Evolutionary conservation across 2,113 vertebrate genomes (phyloP).

Genomic region (Thryonomys swinderianus): DNA sequence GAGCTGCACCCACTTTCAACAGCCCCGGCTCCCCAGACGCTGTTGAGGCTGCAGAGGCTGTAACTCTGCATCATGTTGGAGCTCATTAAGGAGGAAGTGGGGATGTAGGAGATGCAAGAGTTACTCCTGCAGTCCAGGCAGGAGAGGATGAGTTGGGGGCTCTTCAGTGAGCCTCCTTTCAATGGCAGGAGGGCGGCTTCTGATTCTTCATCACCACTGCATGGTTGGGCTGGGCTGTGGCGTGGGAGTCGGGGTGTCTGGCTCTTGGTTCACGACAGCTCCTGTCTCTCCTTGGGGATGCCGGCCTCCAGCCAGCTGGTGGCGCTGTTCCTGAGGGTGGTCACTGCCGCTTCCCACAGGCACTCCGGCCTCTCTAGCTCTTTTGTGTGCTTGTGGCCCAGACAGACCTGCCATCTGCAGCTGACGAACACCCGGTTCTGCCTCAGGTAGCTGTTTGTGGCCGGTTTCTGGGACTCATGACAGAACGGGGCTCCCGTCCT

Average conservation of each 20-base stretch:
- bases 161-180: slow-evolving; percentile 80
- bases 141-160: slow-evolving; percentile 82
- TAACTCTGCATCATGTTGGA: slow-evolving; percentile 94
- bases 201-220: background rate
- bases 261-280: rapidly evolving
- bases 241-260: background rate
- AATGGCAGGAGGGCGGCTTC: background rate
- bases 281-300: slow-evolving; percentile 77
- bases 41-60: slow-evolving; percentile 97
- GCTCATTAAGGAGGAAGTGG: slow-evolving; percentile 89
- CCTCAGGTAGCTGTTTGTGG: slow-evolving; percentile 87
- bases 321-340: slow-evolving; percentile 55
- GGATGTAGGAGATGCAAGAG: slow-evolving; percentile 88
- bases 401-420: slow-evolving; percentile 90
- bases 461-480: slow-evolving; percentile 85
- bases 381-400: slow-evolving; percentile 93
- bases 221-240: rapidly evolving
- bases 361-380: slow-evolving; percentile 91
- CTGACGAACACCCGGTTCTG: slow-evolving; percentile 92
- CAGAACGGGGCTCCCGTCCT: slow-evolving; percentile 87
- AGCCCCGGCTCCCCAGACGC: slow-evolving; percentile 93
- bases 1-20: slow-evolving; percentile 95
- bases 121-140: slow-evolving; percentile 84
- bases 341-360: slow-evolving; percentile 56
- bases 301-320: slow-evolving; percentile 26